These are phyloP conservation scores for Drosophila nikananu DNA, from an alignment of 1,140 invertebrate genomes.

Conservation along the genomic window DNA sequence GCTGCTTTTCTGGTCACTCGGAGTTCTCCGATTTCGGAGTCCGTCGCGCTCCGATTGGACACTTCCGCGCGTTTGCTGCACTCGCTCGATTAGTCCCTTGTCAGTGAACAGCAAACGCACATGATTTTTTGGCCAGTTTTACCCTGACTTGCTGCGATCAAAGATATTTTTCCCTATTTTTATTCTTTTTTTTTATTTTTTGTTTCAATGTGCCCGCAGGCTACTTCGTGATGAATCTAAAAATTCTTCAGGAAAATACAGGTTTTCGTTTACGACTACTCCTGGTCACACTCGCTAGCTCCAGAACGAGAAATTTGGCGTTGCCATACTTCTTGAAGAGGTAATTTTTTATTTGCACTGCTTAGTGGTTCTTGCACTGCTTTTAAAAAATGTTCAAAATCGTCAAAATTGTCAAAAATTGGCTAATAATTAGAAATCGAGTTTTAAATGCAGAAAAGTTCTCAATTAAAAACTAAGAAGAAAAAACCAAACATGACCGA, in stretches of 20 bases:
- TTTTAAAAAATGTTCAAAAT: neutral
- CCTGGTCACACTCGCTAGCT: neutral
- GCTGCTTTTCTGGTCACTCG: conserved; percentile 11
- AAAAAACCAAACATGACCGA: too few species aligned
- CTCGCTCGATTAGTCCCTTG: conserved; percentile 4
- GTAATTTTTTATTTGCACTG: neutral
- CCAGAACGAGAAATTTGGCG: too few species aligned
- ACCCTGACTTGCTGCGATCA: conserved; percentile 11
- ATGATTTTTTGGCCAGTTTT: conserved; percentile 21
- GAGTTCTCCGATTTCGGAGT: conserved; percentile 25
- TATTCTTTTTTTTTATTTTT: conserved; percentile 24
- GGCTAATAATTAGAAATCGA: too few species aligned
- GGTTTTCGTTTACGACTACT: fast-evolving
- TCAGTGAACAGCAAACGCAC: conserved; percentile 1
- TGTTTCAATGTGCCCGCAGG: conserved; percentile 15
- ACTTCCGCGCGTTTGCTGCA: neutral
- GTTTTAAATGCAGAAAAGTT: too few species aligned
- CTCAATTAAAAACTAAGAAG: too few species aligned
- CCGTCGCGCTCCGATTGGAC: neutral
- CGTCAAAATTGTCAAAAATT: too few species aligned
- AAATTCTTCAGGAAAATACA: neutral
- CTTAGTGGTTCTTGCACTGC: too few species aligned
- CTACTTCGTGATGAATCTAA: neutral
- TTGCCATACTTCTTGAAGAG: neutral
- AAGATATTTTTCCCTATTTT: conserved; percentile 27